A percentile compares a stretch with the other conserved stretches of the same genome.
Evolutionary conservation across 2,888 invertebrate species (phyloP).

Genomic region (Conops quadrifasciatus): DNA sequence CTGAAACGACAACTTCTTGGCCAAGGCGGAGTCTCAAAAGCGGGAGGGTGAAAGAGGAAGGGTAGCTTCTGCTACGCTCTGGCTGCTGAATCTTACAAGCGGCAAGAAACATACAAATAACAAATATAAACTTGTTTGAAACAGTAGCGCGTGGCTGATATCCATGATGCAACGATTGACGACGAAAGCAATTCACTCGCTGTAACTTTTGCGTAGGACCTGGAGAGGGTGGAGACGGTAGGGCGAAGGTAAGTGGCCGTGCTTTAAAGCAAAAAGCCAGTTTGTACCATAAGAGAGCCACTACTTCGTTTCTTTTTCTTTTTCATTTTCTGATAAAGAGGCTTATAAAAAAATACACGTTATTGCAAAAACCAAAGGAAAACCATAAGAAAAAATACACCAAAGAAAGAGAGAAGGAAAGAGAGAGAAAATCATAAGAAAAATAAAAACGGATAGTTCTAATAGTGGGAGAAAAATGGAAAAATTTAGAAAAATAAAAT

Average conservation of each 20-base stretch:
- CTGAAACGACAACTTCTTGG: background rate
- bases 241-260: background rate
- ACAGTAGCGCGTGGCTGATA: constrained; percentile 13
- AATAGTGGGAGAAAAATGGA: background rate
- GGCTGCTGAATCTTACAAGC: constrained; percentile 4
- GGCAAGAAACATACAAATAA: constrained; percentile 18
- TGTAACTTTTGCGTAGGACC: background rate
- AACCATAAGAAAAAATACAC: background rate
- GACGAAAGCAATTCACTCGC: too few species aligned
- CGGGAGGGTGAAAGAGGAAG: background rate
- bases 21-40: background rate
- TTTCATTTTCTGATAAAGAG: background rate
- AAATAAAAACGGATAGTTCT: background rate
- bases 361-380: constrained; percentile 16
- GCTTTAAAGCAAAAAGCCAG: background rate
- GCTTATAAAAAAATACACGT: constrained; percentile 10
- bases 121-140: constrained; percentile 26
- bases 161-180: background rate
- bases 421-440: background rate
- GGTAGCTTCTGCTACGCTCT: too few species aligned
- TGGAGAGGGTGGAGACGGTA: background rate
- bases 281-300: background rate
- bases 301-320: background rate
- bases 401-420: background rate
- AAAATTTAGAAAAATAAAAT: background rate